phyloP scores from a whole-genome alignment of 2,113 vertebrate species.

The Oryzias curvinotus region DNA sequence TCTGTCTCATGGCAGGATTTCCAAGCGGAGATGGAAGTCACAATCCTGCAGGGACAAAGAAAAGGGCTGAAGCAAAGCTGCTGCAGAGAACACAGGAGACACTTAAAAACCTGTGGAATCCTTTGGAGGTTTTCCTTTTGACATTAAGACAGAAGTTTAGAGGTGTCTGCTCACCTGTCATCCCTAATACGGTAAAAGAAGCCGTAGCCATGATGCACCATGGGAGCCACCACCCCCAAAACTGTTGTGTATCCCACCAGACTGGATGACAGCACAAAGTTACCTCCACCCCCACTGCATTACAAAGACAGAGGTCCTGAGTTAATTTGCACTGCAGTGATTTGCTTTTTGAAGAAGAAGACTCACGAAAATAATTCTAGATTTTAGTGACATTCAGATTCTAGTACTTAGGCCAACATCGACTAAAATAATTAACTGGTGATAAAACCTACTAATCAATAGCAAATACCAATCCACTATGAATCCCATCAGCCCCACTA shows the following conservation, averaged over 20 bases:
- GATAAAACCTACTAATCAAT: no score
- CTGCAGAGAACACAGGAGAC: not conserved
- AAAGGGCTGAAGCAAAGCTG: not conserved
- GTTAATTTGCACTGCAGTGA: not conserved
- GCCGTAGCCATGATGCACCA: conserved; percentile 90
- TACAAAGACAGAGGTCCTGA: conserved; percentile 9
- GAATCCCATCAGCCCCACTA: no score
- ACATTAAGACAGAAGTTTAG: not conserved
- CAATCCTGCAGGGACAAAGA: conserved; percentile 75
- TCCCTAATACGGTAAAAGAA: conserved; percentile 94
- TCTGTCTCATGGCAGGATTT: conserved; percentile 87
- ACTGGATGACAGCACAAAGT: conserved; percentile 93
- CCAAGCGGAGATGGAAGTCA: conserved; percentile 83
- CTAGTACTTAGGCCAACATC: no score
- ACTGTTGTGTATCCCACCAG: conserved; percentile 88
- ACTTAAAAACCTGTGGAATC: not conserved
- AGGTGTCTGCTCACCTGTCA: conserved; percentile 80
- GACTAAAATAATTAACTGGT: no score
- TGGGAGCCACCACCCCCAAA: conserved; percentile 82
- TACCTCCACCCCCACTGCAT: conserved; percentile 92
- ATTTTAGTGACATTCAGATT: no score
- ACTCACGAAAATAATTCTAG: no score
- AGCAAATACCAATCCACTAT: no score
- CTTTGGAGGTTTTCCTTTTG: no score
- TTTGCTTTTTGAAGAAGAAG: not conserved